Evolutionary conservation across 1,140 invertebrate genomes (phyloP), one percentile per base, ranked within the genome.

Genomic region (Bombus turneri): DNA sequence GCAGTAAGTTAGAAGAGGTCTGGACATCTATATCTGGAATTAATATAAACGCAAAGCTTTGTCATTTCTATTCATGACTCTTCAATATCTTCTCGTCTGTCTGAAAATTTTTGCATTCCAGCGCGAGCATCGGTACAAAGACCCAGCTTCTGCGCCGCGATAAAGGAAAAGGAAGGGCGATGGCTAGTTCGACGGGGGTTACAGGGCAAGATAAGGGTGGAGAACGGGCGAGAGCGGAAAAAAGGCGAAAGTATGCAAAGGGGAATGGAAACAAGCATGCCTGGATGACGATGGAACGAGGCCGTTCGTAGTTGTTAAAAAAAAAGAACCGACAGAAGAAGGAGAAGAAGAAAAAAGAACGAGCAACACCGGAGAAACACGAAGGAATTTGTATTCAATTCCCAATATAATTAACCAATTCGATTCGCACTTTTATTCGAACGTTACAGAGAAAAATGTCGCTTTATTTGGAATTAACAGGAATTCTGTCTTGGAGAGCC

Each of bases 401-500:
- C 39, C 15, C 13, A 37, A 66, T 84, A 71, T 79, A 84, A 84
- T 84, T 84, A 76, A 84, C 75, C 66, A 57, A 53, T 79, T 84
- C 82, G 75, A 84, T 84, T 84, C 82, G 53, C 82, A 34, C 74
- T 53, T 59, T 66, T 69, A 79, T 84, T 84, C 66, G 62, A 84
- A 62, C 82, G 66, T 79, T 66, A 47, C 82, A n/a, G 22, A 34
- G 66, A 53, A 72, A 62, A 79, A 62, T 84, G 82, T 84, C 82
- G 82, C 82, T 79, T 79, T 84, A 84, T 84, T 84, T 84, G 31
- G 75, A 79, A 79, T 84, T 84, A 84, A 84, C 71, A 79, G 82
- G 82, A 84, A 84, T 84, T 79, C 82, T 66, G 75, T 72, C 66
- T 41, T 31, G 28, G 12, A 62, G 18, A 53, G 18, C 6, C 6